phyloP scores from a whole-genome alignment of 2,888 invertebrate species.

The Clostera curtula region DNA sequence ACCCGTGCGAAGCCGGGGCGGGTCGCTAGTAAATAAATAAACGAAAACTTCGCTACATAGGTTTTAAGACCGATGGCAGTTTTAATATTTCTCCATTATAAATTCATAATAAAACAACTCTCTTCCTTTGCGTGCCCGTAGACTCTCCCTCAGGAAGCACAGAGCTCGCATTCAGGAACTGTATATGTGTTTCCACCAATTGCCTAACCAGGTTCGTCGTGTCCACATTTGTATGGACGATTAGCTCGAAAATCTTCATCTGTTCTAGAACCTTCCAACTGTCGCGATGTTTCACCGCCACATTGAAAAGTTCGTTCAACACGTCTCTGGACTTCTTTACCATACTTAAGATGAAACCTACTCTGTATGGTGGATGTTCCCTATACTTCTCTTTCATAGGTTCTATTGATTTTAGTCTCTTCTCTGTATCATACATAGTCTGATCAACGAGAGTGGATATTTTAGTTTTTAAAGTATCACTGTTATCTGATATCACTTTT shows the following conservation, averaged over 20 bases:
- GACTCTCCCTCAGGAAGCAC: not conserved
- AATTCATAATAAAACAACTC: slow-evolving; percentile 34
- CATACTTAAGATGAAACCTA: slow-evolving; percentile 51
- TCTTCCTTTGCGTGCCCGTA: slow-evolving; percentile 15
- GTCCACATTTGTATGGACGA: slow-evolving; percentile 58
- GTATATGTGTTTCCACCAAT: slow-evolving; percentile 46
- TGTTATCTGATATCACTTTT: slow-evolving; percentile 34
- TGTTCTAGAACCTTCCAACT: slow-evolving; percentile 57
- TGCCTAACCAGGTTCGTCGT: slow-evolving; percentile 50
- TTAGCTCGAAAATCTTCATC: slow-evolving; percentile 54
- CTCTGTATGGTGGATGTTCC: slow-evolving; percentile 35
- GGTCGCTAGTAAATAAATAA: too few relatives aligned
- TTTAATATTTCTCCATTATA: too few relatives aligned
- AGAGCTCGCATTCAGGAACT: slow-evolving; percentile 30
- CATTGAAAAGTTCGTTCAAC: slow-evolving; percentile 52
- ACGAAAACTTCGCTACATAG: too few relatives aligned
- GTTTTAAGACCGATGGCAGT: too few relatives aligned
- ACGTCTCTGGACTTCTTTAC: slow-evolving; percentile 50
- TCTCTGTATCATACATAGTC: slow-evolving; percentile 43
- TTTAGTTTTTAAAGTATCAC: slow-evolving; percentile 43
- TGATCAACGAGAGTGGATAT: slow-evolving; percentile 45
- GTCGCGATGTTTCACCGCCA: slow-evolving; percentile 51
- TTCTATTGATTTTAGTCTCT: slow-evolving; percentile 35
- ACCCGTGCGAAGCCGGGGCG: too few relatives aligned
- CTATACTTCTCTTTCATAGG: slow-evolving; percentile 30